Percentiles rank a stretch among this genome's conserved stretches.
These are phyloP conservation scores for Eucera pruinosa DNA, from an alignment of 2,888 invertebrate species.

Conservation along the genomic window DNA sequence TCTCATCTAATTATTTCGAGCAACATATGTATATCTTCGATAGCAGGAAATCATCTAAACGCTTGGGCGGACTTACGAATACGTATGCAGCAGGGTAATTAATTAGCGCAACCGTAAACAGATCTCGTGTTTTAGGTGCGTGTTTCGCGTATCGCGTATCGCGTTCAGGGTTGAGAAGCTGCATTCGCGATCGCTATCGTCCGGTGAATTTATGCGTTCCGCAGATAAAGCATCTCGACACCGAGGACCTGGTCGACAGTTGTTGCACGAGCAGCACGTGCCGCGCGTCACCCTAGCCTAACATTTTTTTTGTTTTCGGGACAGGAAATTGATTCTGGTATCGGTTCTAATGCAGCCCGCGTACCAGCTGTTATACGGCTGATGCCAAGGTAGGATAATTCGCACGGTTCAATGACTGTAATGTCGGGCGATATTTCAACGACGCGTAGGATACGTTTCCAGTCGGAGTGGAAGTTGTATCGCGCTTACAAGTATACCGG, in stretches of 20 bases:
- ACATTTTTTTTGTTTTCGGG: constrained; percentile 22
- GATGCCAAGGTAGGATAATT: constrained; percentile 56
- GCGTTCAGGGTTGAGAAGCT: constrained; percentile 1
- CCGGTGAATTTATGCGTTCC: constrained; percentile 17
- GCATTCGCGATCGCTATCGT: constrained; percentile 42
- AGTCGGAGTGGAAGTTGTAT: background rate
- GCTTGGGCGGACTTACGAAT: too few relatives aligned
- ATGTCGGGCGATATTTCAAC: constrained; percentile 28
- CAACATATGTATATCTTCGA: too few relatives aligned
- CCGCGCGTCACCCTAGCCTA: constrained; percentile 31
- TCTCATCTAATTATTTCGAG: too few relatives aligned
- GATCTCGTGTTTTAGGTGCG: background rate
- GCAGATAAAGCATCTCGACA: background rate
- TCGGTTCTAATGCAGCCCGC: constrained; percentile 27
- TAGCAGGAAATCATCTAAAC: too few relatives aligned
- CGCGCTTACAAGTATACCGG: too few relatives aligned
- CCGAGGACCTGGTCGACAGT: constrained; percentile 39
- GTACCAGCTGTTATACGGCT: constrained; percentile 52
- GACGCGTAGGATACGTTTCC: constrained; percentile 1
- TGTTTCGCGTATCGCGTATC: background rate
- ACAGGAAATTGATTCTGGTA: constrained; percentile 66
- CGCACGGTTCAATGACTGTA: constrained; percentile 44
- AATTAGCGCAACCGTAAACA: background rate
- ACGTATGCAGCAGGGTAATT: too few relatives aligned
- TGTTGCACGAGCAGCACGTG: constrained; percentile 44